phyloP scores from a whole-genome alignment of 2,797 vertebrate genomes.

The Chaenodraco wilsoni region DNA sequence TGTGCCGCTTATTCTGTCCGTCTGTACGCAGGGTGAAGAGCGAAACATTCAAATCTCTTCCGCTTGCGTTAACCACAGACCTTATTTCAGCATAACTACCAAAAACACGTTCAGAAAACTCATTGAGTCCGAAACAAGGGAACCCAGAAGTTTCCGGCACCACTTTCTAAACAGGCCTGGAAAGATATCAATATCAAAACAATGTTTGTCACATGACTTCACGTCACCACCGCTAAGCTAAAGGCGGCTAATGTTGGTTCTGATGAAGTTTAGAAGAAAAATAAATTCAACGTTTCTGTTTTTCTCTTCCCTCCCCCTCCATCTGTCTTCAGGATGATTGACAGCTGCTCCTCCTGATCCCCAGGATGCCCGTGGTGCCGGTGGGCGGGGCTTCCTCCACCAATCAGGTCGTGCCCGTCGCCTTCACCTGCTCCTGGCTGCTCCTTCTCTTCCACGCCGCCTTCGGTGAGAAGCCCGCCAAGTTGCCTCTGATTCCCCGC shows the following conservation, averaged over 20 bases:
- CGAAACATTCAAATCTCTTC: neutral
- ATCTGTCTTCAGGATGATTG: slow-evolving; percentile 75
- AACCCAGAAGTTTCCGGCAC: no score
- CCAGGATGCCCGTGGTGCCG: slow-evolving; percentile 81
- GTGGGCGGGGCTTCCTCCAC: slow-evolving; percentile 72
- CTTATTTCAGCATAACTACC: no score
- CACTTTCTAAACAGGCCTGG: no score
- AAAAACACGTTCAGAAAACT: no score
- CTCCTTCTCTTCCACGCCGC: slow-evolving; percentile 72
- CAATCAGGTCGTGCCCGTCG: slow-evolving; percentile 71
- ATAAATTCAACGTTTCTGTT: neutral
- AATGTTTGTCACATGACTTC: no score
- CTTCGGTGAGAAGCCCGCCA: slow-evolving; percentile 83
- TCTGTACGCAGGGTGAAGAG: neutral
- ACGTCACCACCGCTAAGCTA: no score
- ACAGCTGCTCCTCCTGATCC: slow-evolving; percentile 64
- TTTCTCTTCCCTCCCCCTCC: neutral
- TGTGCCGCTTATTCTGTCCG: slow-evolving; percentile 4
- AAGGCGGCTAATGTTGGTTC: no score
- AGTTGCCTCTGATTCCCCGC: slow-evolving; percentile 79
- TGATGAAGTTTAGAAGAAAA: no score
- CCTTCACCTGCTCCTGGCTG: slow-evolving; percentile 78
- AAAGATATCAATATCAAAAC: no score
- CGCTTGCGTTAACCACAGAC: no score
- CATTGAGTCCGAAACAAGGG: neutral